Evolutionary conservation across 2,888 invertebrate genomes (phyloP), one percentile per base, ranked within the genome.

Genomic region (Hydrotaea cyrtoneurina): DNA sequence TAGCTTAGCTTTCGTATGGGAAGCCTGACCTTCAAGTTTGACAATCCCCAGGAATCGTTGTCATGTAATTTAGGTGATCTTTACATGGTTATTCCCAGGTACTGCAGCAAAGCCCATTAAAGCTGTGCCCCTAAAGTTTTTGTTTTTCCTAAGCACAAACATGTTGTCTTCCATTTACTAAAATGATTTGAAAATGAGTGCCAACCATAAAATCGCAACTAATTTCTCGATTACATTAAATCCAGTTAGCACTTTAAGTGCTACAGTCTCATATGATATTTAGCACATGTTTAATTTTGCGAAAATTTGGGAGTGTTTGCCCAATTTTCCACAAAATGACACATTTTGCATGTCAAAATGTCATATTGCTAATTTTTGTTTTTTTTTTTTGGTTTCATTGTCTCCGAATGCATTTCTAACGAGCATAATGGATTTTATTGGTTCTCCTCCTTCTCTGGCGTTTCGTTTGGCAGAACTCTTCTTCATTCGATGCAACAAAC

Each of bases 311-410:
- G 31, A 31, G 31, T 31, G 31, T 31, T 31, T 31, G 7, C 39
- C 66, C 66, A 39, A 66, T 64, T 64, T 64, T 36, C 39, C 43
- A 69, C 21, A 43, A 66, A 23, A 43, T 43, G 26, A 19, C 50
- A 62, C 69, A 77, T 46, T 85, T 81, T 62, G 55, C 73, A 78
- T 73, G 79, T 69, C 59, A 73, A 39, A 43, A 50, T 23, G 74
- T 71, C 66, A 69, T 77, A 66, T 53, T 71, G 17, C 53, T 31
- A 83, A 80, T 80, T 74, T 75, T 66, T 66, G 31, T 59, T 46
- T 31, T 53, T 21, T 2, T 10, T 13, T 53, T 2, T 2, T 21
- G 21, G 21, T n/a, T n/a, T n/a, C n/a, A n/a, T n/a, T 26, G 4
- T 3, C 59, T 23, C 36, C 43, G 69, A 69, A 46, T 43, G 69